These are phyloP conservation scores for Polypterus bichir DNA, from an alignment of 2,113 vertebrate species.

Conservation along the genomic window DNA sequence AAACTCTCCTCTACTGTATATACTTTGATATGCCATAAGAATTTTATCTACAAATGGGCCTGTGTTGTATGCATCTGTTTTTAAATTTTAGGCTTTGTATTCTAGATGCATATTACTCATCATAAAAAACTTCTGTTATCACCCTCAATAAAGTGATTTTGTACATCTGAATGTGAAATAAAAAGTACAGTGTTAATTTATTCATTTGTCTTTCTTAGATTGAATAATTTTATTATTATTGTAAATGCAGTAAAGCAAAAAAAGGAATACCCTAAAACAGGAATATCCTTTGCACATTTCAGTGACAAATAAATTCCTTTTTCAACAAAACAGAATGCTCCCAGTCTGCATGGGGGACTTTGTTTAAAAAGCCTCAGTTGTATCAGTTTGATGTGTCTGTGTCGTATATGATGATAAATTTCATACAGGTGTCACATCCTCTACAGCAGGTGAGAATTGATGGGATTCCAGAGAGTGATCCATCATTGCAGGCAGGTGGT, in stretches of 20 bases:
- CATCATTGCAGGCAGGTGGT: conserved; percentile 85
- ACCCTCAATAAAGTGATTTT: no score
- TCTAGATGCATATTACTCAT: no score
- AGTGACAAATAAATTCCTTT: conserved; percentile 41
- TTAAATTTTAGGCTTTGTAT: no score
- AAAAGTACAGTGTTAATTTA: no score
- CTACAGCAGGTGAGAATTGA: conserved; percentile 70
- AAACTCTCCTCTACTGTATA: no score
- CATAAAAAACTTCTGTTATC: no score
- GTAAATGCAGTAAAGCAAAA: neutral
- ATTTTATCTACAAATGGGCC: no score
- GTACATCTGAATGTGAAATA: no score
- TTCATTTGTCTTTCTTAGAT: no score
- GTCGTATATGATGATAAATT: conserved; percentile 73
- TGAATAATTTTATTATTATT: neutral
- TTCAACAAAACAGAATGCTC: conserved; percentile 46
- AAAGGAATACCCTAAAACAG: neutral
- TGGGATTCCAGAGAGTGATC: conserved; percentile 67
- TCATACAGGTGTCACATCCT: conserved; percentile 72
- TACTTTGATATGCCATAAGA: no score
- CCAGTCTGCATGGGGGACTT: conserved; percentile 33
- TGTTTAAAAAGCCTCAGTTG: conserved; percentile 35
- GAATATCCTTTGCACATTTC: conserved; percentile 22
- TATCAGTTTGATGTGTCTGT: conserved; percentile 38
- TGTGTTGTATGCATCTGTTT: no score